Base-by-base conservation (phyloP, 1,140 invertebrate genomes). In the Chrysomallon squamiferum region DNA sequence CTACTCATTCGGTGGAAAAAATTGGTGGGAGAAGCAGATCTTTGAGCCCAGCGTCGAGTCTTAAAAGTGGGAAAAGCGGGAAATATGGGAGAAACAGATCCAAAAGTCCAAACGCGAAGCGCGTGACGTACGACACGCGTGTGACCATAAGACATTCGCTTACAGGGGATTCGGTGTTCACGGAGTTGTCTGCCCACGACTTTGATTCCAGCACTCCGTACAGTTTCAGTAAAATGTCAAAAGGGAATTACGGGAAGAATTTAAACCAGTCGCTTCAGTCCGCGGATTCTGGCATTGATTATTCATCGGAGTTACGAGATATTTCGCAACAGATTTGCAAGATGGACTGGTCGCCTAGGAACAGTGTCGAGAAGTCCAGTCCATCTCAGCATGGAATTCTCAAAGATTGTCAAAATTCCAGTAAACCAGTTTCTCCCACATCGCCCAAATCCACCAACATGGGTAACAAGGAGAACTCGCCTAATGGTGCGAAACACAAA, bases 101-200 rank as follows among this genome's bases (percentile, higher is more conserved):
- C 0, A 58, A 70, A 29, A 70, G 72, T 25, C 61, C 65, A 27
- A 74, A 72, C 59, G 68, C 75, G 38, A 77, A 75, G 64, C 70
- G 71, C 35, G 77, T 79, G 47, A 77, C 73, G 47, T 79, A 79
- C 52, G 70, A 79, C 62, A 68, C 69, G 15, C 62, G 67, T 15
- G 77, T 79, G 35, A 74, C 66, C 18, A 71, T 79, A 11, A 67
- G 77, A 49, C 75, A 77, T 47, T 77, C 75, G n/a, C 72, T 74
- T 61, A 76, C 75, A 2, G 72, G 67, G 25, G 77, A 76, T 29
- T 69, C 67, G 58, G 62, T 73, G 54, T 68, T 75, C 38, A 73
- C 71, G 13, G 66, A 64, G 38, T 61, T 76, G 11, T 71, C 73
- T 4, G 67, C 62, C 35, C 62, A 56, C n/a, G 68, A 70, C 9